These are phyloP conservation scores for Quadroppia sp. DNA, from an alignment of 2,888 invertebrate species.

Conservation along the genomic window DNA sequence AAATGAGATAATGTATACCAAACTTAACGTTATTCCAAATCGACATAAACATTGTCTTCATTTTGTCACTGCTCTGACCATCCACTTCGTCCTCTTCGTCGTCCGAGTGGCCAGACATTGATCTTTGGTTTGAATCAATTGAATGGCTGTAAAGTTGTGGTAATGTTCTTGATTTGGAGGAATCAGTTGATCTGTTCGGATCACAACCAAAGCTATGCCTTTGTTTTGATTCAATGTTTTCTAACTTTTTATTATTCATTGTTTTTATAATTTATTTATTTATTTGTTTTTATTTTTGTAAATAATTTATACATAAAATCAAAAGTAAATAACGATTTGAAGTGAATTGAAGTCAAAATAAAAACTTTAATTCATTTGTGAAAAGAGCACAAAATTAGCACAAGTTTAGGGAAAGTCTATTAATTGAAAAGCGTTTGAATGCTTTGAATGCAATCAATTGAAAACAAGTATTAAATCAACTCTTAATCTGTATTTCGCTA, in stretches of 20 bases:
- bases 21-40: conserved; percentile 92
- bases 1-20: conserved; percentile 60
- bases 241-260: conserved; percentile 24
- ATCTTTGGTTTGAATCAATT: not conserved
- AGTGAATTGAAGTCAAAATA: too few species aligned
- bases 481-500: too few species aligned
- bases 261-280: too few species aligned
- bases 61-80: conserved; percentile 49
- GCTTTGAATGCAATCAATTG: too few species aligned
- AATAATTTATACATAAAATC: too few species aligned
- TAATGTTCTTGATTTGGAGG: conserved; percentile 3
- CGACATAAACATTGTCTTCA: conserved; percentile 74
- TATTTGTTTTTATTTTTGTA: too few species aligned
- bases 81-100: not conserved
- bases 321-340: too few species aligned
- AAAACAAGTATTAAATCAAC: too few species aligned
- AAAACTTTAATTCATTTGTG: too few species aligned
- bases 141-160: not conserved
- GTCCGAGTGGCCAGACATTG: not conserved
- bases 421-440: too few species aligned
- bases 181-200: not conserved
- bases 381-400: too few species aligned
- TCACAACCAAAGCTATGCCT: not conserved
- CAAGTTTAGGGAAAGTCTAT: too few species aligned
- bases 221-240: conserved; percentile 18